These are phyloP conservation scores for Propithecus perrieri DNA, from an alignment of 2,797 vertebrate species.

Conservation along the genomic window DNA sequence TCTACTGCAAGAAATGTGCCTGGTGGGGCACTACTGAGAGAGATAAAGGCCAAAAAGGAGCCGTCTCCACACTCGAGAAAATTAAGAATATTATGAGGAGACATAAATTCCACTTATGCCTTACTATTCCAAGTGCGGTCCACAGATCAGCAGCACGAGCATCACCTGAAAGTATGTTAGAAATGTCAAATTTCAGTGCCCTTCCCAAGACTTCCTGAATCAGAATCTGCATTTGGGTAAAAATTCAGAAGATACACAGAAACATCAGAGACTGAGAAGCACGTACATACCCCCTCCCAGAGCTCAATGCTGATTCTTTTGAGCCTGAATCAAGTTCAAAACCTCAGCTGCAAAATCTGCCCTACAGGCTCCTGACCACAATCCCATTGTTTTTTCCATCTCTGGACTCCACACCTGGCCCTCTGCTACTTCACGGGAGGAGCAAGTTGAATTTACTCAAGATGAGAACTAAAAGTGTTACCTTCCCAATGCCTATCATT, in stretches of 20 bases:
- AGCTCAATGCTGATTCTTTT: not conserved
- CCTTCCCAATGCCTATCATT: not conserved
- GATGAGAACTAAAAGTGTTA: not conserved
- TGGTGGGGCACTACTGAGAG: not conserved
- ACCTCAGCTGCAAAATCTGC: slow-evolving; percentile 17
- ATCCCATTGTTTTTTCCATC: not conserved
- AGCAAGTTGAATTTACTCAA: not conserved
- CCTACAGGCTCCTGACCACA: not conserved
- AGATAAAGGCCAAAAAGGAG: not conserved
- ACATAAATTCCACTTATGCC: not conserved
- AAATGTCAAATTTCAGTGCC: not conserved
- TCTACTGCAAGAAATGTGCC: not conserved
- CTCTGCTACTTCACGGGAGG: not conserved
- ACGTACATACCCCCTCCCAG: not conserved
- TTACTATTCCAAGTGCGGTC: not conserved
- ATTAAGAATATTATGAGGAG: not conserved
- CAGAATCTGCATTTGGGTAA: not conserved
- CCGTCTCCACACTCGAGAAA: not conserved
- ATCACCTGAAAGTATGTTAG: not conserved
- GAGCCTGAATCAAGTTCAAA: slow-evolving; percentile 25
- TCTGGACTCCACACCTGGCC: not conserved
- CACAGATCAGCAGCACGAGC: not conserved
- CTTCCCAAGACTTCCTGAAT: not conserved
- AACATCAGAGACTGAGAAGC: not conserved
- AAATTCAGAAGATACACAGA: not conserved